These are phyloP conservation scores for Alitta virens DNA, from an alignment of 2,888 invertebrate genomes.

Conservation along the genomic window DNA sequence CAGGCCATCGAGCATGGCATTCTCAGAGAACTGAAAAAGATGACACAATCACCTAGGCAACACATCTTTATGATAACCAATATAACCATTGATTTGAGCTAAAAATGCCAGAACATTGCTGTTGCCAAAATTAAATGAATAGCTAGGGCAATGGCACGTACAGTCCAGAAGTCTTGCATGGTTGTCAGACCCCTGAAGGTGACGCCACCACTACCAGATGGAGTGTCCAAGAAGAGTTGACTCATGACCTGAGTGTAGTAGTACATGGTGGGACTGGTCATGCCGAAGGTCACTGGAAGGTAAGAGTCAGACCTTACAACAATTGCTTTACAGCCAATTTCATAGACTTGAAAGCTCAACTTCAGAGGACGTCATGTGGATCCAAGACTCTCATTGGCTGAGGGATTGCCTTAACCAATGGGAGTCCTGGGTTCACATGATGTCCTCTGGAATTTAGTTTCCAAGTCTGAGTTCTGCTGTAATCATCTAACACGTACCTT, in stretches of 20 bases:
- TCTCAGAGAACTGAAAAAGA: slow-evolving; percentile 29
- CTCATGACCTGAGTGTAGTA: slow-evolving; percentile 65
- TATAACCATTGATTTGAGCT: background rate
- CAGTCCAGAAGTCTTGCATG: slow-evolving; percentile 65
- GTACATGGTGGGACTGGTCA: slow-evolving; percentile 63
- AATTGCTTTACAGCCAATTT: too few species aligned
- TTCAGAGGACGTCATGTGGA: too few species aligned
- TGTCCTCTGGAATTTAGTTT: too few species aligned
- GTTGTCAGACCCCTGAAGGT: slow-evolving; percentile 49
- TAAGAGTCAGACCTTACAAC: background rate
- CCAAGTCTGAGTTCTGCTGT: too few species aligned
- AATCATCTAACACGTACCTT: too few species aligned
- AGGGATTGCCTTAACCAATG: too few species aligned
- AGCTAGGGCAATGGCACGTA: too few species aligned
- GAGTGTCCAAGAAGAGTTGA: slow-evolving; percentile 62
- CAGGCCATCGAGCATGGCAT: slow-evolving; percentile 61
- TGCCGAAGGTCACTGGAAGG: slow-evolving; percentile 62
- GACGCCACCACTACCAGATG: slow-evolving; percentile 47
- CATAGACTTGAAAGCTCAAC: too few species aligned
- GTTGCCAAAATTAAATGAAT: background rate
- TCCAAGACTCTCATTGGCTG: too few species aligned
- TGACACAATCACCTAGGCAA: background rate
- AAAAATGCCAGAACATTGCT: background rate
- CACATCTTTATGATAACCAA: too few species aligned
- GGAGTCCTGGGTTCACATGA: too few species aligned